A percentile compares a stretch with the other conserved stretches of the same genome.
Conservation (phyloP, 1,140 invertebrate genomes). For the Campoletis sonorensis region DNA sequence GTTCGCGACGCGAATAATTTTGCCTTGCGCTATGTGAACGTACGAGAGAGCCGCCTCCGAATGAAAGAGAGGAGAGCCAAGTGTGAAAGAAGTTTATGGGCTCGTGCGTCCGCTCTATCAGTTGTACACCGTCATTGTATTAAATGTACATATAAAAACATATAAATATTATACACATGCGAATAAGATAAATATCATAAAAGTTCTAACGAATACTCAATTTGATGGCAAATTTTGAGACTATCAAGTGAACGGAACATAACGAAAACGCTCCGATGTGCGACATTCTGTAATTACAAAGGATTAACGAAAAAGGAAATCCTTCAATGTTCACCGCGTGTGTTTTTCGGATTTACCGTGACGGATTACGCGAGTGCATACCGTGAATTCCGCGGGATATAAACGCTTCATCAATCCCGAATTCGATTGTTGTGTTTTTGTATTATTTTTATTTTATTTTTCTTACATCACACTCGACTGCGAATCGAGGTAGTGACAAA, state of each 20-base stretch:
- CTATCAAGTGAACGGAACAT: not conserved
- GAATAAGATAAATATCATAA: not conserved
- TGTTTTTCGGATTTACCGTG: not conserved
- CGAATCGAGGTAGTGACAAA: no score
- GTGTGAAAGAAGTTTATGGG: no score
- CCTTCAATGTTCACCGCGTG: not conserved
- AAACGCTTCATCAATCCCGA: no score
- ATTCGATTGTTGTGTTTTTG: no score
- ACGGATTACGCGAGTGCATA: conserved; percentile 5
- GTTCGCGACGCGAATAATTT: no score
- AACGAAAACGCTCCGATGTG: not conserved
- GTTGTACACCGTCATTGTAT: not conserved
- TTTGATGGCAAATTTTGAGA: not conserved
- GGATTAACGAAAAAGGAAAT: not conserved
- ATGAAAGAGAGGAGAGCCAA: no score
- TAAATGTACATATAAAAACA: not conserved
- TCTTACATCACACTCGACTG: no score
- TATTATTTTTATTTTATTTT: no score
- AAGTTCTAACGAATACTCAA: not conserved
- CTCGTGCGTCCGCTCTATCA: no score
- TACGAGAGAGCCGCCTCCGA: no score
- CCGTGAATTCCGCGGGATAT: no score
- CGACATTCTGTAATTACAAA: not conserved
- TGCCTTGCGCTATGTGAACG: no score
- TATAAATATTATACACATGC: not conserved